A percentile compares a stretch with the other conserved stretches of the same genome.
Conservation (phyloP, 2,888 invertebrate genomes). For the Patella pellucida region DNA sequence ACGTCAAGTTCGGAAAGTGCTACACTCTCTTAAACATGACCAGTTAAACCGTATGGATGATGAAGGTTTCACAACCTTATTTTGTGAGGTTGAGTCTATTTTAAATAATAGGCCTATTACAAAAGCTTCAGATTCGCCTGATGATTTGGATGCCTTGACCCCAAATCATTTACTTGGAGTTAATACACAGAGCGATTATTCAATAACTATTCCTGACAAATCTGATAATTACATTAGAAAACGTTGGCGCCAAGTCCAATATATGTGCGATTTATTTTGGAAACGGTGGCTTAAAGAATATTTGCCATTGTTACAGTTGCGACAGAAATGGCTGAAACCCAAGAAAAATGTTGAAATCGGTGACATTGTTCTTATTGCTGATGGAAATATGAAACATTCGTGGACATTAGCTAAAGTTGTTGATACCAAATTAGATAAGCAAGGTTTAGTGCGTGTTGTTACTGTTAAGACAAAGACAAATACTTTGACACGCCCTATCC, state of each 20-base stretch:
- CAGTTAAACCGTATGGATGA: constrained; percentile 28
- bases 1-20: constrained; percentile 26
- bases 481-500: no score
- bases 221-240: constrained; percentile 29
- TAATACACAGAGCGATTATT: constrained; percentile 1
- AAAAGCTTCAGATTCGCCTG: constrained; percentile 17
- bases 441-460: no score
- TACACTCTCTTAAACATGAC: constrained; percentile 21
- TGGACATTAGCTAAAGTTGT: no score
- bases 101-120: constrained; percentile 35
- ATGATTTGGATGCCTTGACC: constrained; percentile 30
- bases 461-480: no score
- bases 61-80: constrained; percentile 32
- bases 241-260: constrained; percentile 40
- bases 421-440: no score
- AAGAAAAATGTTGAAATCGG: no score
- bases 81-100: constrained; percentile 36
- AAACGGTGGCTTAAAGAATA: constrained; percentile 30
- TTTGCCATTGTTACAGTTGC: constrained; percentile 11
- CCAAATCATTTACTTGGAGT: constrained; percentile 36
- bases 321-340: no score
- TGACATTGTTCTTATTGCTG: no score
- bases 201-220: constrained; percentile 31
- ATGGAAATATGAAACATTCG: no score
- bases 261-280: constrained; percentile 36